phyloP scores from a whole-genome alignment of 2,888 invertebrate genomes.

The Stegophylla sp. region DNA sequence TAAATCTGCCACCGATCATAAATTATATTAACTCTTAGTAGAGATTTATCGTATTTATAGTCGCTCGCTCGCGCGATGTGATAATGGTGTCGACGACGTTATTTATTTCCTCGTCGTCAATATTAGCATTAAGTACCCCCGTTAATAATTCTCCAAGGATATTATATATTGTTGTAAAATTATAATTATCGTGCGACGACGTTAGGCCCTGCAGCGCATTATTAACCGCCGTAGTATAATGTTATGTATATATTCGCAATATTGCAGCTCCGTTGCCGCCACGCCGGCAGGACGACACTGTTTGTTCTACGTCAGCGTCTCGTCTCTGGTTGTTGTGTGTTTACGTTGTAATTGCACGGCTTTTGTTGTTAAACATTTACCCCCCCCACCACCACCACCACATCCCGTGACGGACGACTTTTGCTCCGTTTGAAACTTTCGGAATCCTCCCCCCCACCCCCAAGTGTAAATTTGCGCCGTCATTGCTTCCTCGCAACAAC shows the following conservation, averaged over 20 bases:
- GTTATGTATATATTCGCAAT: background rate
- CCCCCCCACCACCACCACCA: background rate
- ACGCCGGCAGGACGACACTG: slow-evolving; percentile 22
- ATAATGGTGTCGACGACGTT: slow-evolving; percentile 5
- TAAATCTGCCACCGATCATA: too few species aligned
- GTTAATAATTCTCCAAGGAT: slow-evolving; percentile 41
- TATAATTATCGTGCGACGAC: slow-evolving; percentile 21
- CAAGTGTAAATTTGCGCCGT: background rate
- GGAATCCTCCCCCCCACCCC: background rate
- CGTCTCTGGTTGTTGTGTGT: slow-evolving; percentile 37
- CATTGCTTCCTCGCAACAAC: too few species aligned
- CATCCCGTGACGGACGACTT: background rate
- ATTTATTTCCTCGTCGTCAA: slow-evolving; percentile 26
- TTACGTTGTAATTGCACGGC: slow-evolving; percentile 51
- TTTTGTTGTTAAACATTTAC: slow-evolving; percentile 46
- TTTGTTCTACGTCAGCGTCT: slow-evolving; percentile 58
- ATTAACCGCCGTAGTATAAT: background rate
- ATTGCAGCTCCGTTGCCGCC: background rate
- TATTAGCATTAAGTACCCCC: slow-evolving; percentile 51
- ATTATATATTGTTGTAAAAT: slow-evolving; percentile 22
- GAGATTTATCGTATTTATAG: too few species aligned
- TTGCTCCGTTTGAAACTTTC: slow-evolving; percentile 31
- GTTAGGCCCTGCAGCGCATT: background rate
- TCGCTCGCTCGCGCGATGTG: background rate
- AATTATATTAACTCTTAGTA: too few species aligned